Evolutionary conservation across 2,797 vertebrate genomes (phyloP).

Genomic region (Pseudochirops corinnae): DNA sequence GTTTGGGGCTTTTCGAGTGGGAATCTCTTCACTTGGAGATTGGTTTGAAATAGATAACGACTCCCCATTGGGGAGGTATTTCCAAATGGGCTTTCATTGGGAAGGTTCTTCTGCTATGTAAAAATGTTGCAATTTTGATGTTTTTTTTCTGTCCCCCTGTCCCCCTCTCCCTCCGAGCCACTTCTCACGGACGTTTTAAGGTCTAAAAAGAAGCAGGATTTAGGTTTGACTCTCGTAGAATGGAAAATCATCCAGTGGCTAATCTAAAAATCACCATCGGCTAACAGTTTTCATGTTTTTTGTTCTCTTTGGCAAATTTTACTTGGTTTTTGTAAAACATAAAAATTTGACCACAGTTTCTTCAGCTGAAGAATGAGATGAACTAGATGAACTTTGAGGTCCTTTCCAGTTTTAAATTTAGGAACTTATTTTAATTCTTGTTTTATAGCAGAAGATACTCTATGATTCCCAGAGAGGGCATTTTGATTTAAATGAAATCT

Average conservation of each 20-base stretch:
- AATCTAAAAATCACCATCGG: neutral
- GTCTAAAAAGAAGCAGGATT: conserved; percentile 32
- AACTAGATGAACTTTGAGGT: neutral
- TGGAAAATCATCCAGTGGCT: neutral
- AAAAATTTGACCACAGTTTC: neutral
- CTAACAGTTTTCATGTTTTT: conserved; percentile 16
- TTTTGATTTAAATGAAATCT: neutral
- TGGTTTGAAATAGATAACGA: neutral
- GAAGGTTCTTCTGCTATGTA: neutral
- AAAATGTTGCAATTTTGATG: neutral
- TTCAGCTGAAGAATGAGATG: neutral
- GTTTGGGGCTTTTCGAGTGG: conserved; percentile 38
- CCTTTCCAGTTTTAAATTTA: neutral
- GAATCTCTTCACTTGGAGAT: conserved; percentile 53
- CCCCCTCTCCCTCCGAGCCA: neutral
- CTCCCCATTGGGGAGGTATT: conserved; percentile 21
- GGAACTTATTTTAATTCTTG: neutral
- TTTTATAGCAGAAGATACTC: neutral
- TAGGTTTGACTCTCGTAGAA: conserved; percentile 11
- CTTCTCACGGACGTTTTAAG: neutral
- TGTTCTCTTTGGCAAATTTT: conserved; percentile 45
- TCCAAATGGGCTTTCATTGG: conserved; percentile 31
- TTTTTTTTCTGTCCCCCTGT: conserved; percentile 3
- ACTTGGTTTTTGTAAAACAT: conserved; percentile 54
- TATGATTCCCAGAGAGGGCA: neutral